Conservation (phyloP, 2,888 invertebrate genomes). For the Nomada goodeniana region DNA sequence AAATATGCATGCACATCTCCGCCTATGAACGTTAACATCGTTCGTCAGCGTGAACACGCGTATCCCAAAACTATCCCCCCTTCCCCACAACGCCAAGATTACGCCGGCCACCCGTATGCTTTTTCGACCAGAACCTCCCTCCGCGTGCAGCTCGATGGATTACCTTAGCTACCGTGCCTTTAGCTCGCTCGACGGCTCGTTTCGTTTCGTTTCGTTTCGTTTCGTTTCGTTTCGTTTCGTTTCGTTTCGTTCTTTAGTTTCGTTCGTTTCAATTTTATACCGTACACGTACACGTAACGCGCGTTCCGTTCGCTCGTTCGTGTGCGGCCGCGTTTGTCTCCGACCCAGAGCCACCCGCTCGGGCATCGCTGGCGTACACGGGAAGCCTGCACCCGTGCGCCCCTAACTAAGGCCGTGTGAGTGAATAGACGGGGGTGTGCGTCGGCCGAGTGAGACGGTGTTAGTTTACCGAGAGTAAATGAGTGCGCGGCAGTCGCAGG, state of each 20-base stretch:
- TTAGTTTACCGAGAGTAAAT: constrained; percentile 77
- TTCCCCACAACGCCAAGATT: too few species aligned
- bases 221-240: constrained; percentile 5
- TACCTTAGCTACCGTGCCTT: not conserved
- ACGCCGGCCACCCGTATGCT: too few species aligned
- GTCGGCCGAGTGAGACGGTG: constrained; percentile 55
- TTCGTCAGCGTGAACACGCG: too few species aligned
- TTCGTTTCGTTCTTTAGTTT: constrained; percentile 28
- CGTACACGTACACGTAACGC: constrained; percentile 10
- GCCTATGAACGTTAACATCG: too few species aligned
- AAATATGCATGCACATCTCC: too few species aligned
- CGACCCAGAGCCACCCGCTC: constrained; percentile 40
- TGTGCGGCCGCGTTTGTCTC: constrained; percentile 46
- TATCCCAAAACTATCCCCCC: too few species aligned
- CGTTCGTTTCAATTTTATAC: constrained; percentile 32
- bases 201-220: not conserved
- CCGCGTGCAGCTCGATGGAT: not conserved
- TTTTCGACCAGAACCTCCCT: not conserved
- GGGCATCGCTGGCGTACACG: constrained; percentile 43
- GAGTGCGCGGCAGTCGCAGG: constrained; percentile 77
- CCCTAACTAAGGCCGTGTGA: constrained; percentile 12
- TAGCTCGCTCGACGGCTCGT: not conserved
- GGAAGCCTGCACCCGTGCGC: constrained; percentile 31
- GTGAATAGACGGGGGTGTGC: constrained; percentile 38
- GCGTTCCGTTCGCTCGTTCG: constrained; percentile 18